Evolutionary conservation across 2,888 invertebrate species (phyloP), one percentile per base, ranked within the genome.

Genomic region (Protodeltote pygarga): DNA sequence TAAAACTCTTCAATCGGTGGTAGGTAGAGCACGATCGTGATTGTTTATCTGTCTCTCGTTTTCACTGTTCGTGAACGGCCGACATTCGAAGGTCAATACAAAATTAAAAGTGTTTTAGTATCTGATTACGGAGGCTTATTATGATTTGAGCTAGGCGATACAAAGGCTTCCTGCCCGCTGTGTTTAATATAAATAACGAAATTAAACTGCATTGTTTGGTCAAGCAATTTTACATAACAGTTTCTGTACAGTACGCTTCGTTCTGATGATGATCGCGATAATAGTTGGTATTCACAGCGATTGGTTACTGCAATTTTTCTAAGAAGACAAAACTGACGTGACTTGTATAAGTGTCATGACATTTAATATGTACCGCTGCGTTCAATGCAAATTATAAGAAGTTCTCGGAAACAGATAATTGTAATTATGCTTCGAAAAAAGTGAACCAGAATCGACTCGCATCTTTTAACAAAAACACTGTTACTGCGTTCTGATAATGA

Each of bases 41-140:
- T 89, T 81, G 84, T 82, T 83, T 85, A 89, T 89, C 89, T 80
- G 80, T 82, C 83, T 84, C 83, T 87, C 88, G 80, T 90, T 91
- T 90, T 89, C 90, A 83, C 87, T 81, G 77, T 54, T 83, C 83
- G 87, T 84, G 88, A 89, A 85, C 79, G 87, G 83, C 77, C 82
- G 83, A 85, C 87, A 73, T 68, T 68, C 81, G 89, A 90, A 91
- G 90, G 90, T 88, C 90, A 80, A 60, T 42, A 77, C 80, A 83
- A 89, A 91, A 91, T 89, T 89, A 90, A 90, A 91, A 90, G 90
- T 89, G 85, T 81, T 87, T 83, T 85, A 83, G 79, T 87, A 89
- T 89, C 90, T 87, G 89, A 89, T 89, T 89, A 89, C 85, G 64
- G 79, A 70, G 77, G 76, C 76, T 84, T 88, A 85, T 87, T 87